Base-by-base conservation (phyloP, 35 echinoderm and acorn worm species). In the Apostichopus parvimensis region DNA sequence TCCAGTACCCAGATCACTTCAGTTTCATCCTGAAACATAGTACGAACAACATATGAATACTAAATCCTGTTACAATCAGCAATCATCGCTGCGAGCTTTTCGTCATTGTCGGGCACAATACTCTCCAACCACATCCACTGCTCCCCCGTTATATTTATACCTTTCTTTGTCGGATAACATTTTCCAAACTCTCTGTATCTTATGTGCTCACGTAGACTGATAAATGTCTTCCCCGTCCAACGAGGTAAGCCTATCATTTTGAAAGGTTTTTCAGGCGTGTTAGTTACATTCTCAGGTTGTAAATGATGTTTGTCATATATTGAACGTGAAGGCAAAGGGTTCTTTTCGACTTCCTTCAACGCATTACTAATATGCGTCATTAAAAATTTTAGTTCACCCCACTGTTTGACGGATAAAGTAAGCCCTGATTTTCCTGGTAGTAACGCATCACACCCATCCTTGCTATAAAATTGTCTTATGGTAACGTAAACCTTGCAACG, bases 191-290 rank as follows among this genome's bases (percentile, higher is more conserved):
- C 9, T 0, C 18, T 87, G 60, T 87, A 87, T 14, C 59, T 21
- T 87, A 8, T 70, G 85, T 87, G 85, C 22, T 87, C 85, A 23
- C 85, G 57, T 17, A 87, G 57, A 72, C 59, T 72, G 8, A 65
- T n/a, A 54, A 26, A 87, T 13, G 21, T 58, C 56, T 87, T 15
- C 9, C 83, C 55, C 1, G n/a, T 15, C 15, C 17, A 87, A 57
- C 21, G 26, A 53, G 83, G 65, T 17, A 61, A 11, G 52, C 14
- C 55, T 23, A 59, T 18, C 83, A 87, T 65, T 87, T 87, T 65
- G 83, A 87, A 87, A 59, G 83, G 83, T 14, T 87, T 25, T 6
- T 59, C 17, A 87, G 6, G 15, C 17, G 6, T 87, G 56, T 59
- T 25, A 21, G 4, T 65, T 61, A 45, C 83, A 17, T 22, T 87